Percentiles rank a stretch among this genome's conserved stretches.
Evolutionary conservation across 1,140 invertebrate species (phyloP).

Genomic region (Andrena cerasifolii): DNA sequence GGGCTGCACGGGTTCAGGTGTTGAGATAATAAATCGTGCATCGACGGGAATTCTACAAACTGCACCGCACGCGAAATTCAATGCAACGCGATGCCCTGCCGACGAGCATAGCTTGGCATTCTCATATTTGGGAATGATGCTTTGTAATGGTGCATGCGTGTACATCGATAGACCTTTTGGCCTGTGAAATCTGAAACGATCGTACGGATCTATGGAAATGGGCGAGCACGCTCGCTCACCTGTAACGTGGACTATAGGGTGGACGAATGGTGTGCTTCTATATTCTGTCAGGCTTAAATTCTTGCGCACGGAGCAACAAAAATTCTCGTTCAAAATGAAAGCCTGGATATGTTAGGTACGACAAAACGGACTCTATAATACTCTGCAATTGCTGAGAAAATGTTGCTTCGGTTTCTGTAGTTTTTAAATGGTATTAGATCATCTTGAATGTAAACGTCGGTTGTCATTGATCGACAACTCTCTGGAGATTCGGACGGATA

Average conservation of each 20-base stretch:
- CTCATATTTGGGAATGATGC: background rate
- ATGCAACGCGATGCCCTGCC: background rate
- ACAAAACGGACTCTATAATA: too few species aligned
- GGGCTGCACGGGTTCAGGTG: too few species aligned
- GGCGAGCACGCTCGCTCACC: background rate
- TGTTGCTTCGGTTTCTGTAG: background rate
- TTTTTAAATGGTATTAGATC: background rate
- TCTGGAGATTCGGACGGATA: background rate
- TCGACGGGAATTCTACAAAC: background rate
- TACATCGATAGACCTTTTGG: background rate
- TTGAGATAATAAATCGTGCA: too few species aligned
- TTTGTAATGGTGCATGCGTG: conserved; percentile 8
- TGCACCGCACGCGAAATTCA: background rate
- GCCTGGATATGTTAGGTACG: too few species aligned
- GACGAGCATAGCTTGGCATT: background rate
- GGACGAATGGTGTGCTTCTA: background rate
- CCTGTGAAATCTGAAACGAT: conserved; percentile 32
- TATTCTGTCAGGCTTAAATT: too few species aligned
- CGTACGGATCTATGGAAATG: conserved; percentile 14
- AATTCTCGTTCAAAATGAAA: too few species aligned
- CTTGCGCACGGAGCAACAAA: too few species aligned
- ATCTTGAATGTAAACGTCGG: too few species aligned
- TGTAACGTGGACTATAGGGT: background rate
- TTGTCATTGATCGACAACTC: background rate
- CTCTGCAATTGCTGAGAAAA: too few species aligned